Conservation (phyloP, 2,797 vertebrate genomes). For the Typhlichthys subterraneus region DNA sequence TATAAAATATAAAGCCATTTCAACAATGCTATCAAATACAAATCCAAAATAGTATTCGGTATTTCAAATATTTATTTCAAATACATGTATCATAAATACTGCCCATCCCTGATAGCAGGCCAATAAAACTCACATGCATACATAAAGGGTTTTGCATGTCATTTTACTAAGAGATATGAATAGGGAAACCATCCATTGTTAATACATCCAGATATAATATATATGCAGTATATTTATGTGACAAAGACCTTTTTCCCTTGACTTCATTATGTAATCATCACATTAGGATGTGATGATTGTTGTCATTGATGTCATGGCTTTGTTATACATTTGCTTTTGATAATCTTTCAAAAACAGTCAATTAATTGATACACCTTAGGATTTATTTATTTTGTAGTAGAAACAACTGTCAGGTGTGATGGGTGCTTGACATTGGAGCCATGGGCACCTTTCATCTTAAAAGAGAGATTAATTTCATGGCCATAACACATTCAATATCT, state of each 20-base stretch:
- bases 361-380: neutral
- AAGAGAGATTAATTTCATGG: constrained; percentile 64
- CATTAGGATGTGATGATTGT: constrained; percentile 7
- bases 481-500: constrained; percentile 58
- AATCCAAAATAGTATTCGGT: no score
- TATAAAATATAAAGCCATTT: no score
- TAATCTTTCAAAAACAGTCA: constrained; percentile 39
- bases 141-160: constrained; percentile 19
- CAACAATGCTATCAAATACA: no score
- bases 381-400: constrained; percentile 17
- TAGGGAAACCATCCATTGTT: constrained; percentile 8
- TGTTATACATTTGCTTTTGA: constrained; percentile 36
- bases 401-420: constrained; percentile 57
- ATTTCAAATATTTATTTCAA: no score
- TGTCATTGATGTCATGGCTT: neutral
- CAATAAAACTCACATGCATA: neutral
- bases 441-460: constrained; percentile 69
- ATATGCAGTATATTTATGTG: no score
- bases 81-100: no score
- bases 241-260: neutral
- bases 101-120: no score
- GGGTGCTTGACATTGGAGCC: constrained; percentile 46
- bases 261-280: no score
- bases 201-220: neutral
- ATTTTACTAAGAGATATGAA: constrained; percentile 20